phyloP scores from a whole-genome alignment of 2,113 vertebrate species.

The Mesembrinibis cayennensis region DNA sequence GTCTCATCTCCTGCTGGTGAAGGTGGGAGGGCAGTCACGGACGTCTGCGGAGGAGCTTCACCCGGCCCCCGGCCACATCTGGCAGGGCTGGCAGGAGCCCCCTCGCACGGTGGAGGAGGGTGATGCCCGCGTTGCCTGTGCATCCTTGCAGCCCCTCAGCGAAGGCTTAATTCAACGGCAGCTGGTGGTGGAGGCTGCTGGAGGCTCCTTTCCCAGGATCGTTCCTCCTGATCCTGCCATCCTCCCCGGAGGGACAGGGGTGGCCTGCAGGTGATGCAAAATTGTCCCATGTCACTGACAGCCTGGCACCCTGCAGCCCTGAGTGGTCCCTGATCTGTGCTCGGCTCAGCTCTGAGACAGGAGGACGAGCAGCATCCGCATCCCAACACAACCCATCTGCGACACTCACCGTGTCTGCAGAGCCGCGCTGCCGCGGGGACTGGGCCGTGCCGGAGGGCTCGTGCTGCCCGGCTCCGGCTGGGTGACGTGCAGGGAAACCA shows the following conservation, averaged over 20 bases:
- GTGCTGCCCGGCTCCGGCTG: accelerated
- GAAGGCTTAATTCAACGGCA: not conserved
- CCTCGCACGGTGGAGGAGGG: accelerated
- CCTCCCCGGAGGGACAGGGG: not conserved
- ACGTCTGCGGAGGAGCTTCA: not conserved
- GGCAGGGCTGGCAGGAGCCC: not conserved
- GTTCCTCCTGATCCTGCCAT: not conserved
- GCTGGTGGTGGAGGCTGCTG: not conserved
- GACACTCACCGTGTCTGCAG: accelerated
- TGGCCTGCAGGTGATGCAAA: not conserved
- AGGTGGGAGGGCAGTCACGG: not conserved
- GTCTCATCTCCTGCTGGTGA: not conserved
- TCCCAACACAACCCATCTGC: accelerated
- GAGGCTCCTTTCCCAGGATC: not conserved
- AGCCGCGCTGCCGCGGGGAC: accelerated
- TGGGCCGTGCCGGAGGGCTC: not conserved
- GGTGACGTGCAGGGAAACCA: not conserved
- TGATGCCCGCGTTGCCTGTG: accelerated
- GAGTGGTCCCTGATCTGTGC: accelerated
- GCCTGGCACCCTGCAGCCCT: not conserved
- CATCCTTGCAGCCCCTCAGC: not conserved
- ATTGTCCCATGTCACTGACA: accelerated
- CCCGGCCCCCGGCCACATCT: not conserved
- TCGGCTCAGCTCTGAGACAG: not conserved
- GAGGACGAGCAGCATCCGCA: accelerated